These are phyloP conservation scores for Zoanthus gigantus DNA, from an alignment of 92 coral and sea anemone species.

Conservation along the genomic window DNA sequence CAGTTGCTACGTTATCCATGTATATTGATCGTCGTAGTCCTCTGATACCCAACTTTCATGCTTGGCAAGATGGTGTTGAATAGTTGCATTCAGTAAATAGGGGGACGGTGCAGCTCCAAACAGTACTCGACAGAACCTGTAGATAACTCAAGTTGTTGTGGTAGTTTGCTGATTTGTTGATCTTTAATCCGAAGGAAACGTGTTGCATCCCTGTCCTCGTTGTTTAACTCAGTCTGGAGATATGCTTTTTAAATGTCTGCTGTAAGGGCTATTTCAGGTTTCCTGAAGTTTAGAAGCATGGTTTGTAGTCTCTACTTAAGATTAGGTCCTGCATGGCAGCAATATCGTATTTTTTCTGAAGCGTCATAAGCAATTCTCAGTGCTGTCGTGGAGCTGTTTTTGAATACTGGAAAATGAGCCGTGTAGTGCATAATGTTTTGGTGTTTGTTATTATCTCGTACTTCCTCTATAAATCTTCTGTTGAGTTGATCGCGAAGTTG, in stretches of 20 bases:
- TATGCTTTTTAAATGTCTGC: neutral
- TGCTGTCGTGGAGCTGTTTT: slow-evolving; percentile 66
- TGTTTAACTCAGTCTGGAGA: slow-evolving; percentile 55
- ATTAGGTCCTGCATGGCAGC: slow-evolving; percentile 63
- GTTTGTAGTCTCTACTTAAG: slow-evolving; percentile 42
- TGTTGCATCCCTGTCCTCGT: slow-evolving; percentile 70
- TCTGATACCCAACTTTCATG: slow-evolving; percentile 38
- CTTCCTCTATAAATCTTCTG: slow-evolving; percentile 61
- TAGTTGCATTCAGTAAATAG: slow-evolving; percentile 55
- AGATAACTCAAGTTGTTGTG: slow-evolving; percentile 39
- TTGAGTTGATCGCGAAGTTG: slow-evolving; percentile 64
- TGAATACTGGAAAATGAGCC: slow-evolving; percentile 70
- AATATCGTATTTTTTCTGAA: slow-evolving; percentile 58
- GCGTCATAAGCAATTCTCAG: slow-evolving; percentile 67
- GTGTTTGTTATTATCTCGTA: slow-evolving; percentile 39
- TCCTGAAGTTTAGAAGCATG: slow-evolving; percentile 52
- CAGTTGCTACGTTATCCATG: slow-evolving; percentile 64
- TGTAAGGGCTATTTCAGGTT: slow-evolving; percentile 54
- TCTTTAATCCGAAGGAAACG: slow-evolving; percentile 71
- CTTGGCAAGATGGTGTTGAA: slow-evolving; percentile 50
- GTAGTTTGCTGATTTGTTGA: slow-evolving; percentile 49
- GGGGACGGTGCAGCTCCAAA: slow-evolving; percentile 69
- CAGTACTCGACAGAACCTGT: slow-evolving; percentile 64
- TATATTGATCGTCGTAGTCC: slow-evolving; percentile 45
- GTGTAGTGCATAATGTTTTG: slow-evolving; percentile 53